Evolutionary conservation across 2,797 vertebrate genomes (phyloP).

Genomic region (Esox masquinongy): DNA sequence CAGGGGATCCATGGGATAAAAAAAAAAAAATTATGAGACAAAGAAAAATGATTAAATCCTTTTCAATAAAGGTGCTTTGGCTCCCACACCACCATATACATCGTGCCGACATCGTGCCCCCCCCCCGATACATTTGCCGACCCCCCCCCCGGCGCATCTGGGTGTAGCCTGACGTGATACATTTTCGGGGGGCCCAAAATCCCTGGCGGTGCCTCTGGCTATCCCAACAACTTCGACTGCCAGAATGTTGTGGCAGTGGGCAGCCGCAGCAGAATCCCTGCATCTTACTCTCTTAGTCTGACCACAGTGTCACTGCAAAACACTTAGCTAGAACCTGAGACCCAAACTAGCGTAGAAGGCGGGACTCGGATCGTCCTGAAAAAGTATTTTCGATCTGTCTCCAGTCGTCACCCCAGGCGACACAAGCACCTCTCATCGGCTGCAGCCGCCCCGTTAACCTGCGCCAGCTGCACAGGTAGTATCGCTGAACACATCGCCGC

Average conservation of each 20-base stretch:
- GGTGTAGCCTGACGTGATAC: no score
- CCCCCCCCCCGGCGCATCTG: no score
- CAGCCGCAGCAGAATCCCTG: constrained; percentile 3
- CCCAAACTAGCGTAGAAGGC: constrained; percentile 24
- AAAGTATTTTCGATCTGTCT: constrained; percentile 36
- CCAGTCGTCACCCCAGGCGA: constrained; percentile 37
- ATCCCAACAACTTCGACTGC: constrained; percentile 14
- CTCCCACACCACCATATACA: no score
- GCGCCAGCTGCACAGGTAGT: constrained; percentile 61
- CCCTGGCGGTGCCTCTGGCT: no score
- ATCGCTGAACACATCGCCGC: constrained; percentile 62
- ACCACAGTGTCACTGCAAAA: constrained; percentile 1
- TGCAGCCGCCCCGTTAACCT: constrained; percentile 22
- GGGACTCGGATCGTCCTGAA: constrained; percentile 42
- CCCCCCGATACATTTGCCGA: no score
- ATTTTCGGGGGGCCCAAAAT: no score
- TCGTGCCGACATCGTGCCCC: no score
- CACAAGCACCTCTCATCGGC: constrained; percentile 41
- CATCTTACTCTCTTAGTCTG: constrained; percentile 14
- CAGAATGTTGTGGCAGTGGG: constrained; percentile 24
- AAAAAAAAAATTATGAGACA: no score
- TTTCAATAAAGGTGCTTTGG: no score
- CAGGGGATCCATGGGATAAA: no score
- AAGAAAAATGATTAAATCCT: no score
- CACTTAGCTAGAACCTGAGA: constrained; percentile 38